phyloP scores from a whole-genome alignment of 2,113 vertebrate genomes.

The Meleagris gallopavo region DNA sequence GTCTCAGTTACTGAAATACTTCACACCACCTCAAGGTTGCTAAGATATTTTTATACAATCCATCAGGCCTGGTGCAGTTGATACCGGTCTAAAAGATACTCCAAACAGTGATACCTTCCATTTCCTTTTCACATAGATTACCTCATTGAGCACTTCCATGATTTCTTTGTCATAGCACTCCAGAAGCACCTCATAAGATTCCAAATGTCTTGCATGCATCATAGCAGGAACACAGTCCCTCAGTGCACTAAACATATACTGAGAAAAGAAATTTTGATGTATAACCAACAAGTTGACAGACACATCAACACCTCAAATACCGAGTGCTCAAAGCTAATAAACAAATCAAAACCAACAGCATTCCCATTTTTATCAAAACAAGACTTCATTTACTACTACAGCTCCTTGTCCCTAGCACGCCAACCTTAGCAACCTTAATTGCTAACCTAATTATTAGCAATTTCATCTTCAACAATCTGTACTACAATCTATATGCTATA shows the following conservation, averaged over 20 bases:
- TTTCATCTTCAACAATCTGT: background rate
- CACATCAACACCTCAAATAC: background rate
- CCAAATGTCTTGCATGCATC: slow-evolving; percentile 92
- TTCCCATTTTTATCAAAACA: background rate
- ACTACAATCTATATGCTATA: background rate
- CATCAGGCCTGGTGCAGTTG: background rate
- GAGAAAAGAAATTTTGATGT: slow-evolving; percentile 7
- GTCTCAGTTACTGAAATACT: background rate
- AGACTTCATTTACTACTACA: background rate
- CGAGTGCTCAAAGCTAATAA: background rate
- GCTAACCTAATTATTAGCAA: background rate
- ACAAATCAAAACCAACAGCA: background rate
- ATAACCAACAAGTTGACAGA: background rate
- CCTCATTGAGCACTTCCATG: slow-evolving; percentile 94
- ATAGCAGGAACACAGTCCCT: slow-evolving; percentile 93
- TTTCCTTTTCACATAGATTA: slow-evolving; percentile 63
- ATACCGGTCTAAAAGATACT: background rate
- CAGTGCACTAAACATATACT: slow-evolving; percentile 99
- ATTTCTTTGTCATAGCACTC: slow-evolving; percentile 95
- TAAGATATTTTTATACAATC: background rate
- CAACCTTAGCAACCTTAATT: background rate
- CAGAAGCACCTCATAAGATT: slow-evolving; percentile 89
- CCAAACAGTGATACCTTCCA: background rate
- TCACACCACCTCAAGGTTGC: background rate
- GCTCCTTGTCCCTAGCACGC: background rate